A percentile compares a stretch with the other conserved stretches of the same genome.
phyloP scores from a whole-genome alignment of 1,140 invertebrate species.

The Ephestia elutella region DNA sequence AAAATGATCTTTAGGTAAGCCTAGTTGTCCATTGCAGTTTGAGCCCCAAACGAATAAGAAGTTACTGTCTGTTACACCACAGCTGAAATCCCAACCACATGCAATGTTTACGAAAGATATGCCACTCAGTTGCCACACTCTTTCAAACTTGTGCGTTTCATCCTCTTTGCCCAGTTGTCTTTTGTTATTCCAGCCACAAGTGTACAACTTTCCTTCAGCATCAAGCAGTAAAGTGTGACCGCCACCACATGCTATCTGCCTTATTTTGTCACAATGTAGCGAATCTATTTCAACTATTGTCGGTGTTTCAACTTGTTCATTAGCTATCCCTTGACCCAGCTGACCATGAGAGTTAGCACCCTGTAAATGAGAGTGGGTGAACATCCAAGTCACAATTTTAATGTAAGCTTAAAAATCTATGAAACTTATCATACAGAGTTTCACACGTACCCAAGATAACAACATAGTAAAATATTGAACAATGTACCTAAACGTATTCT shows the following conservation, averaged over 20 bases:
- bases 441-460: constrained; percentile 42
- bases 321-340: constrained; percentile 79
- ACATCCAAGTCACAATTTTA: too few species aligned
- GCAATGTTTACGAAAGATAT: constrained; percentile 76
- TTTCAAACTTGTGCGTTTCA: constrained; percentile 73
- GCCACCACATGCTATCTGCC: constrained; percentile 82
- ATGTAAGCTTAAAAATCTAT: background rate
- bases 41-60: constrained; percentile 84
- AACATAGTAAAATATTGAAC: constrained; percentile 7
- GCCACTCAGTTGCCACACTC: constrained; percentile 73
- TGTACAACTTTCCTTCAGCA: constrained; percentile 80
- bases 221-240: constrained; percentile 84
- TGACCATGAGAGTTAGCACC: constrained; percentile 91
- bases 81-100: constrained; percentile 84
- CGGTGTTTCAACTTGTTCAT: constrained; percentile 80
- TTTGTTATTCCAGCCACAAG: constrained; percentile 91
- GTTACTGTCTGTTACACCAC: constrained; percentile 78
- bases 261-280: constrained; percentile 63
- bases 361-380: constrained; percentile 70
- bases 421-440: background rate
- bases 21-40: constrained; percentile 83
- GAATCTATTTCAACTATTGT: constrained; percentile 73
- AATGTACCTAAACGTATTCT: too few species aligned
- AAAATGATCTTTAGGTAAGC: constrained; percentile 73
- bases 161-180: constrained; percentile 81